Evolutionary conservation across 2,797 vertebrate genomes (phyloP), one percentile per base, ranked within the genome.

Genomic region (Syndactyla subalaris): DNA sequence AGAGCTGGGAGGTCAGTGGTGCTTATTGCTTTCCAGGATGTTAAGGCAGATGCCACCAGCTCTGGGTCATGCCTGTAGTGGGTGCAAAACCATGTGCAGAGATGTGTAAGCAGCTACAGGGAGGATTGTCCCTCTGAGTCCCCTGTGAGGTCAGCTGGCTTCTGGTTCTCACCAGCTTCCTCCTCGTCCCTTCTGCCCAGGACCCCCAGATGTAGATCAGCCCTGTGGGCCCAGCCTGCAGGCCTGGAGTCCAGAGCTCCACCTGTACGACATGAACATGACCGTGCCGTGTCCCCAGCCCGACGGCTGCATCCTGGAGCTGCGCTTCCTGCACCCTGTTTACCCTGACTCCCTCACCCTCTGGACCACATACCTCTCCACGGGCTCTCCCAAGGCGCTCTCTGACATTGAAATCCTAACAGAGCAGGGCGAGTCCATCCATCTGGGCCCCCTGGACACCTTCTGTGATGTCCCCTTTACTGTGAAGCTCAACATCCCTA

Each of bases 191-290:
- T 76, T 51, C 68, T n/a, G 26, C 57, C 26, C 94, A 99, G 99
- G 99, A 12, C 98, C 99, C 14, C 99, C 99, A 0, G 99, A 99
- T 3, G 99, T 99, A 89, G 99, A 99, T 82, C 99, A 99, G 95
- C 98, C 99, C 7, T 99, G 99, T n/a, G 99, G 99, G 89, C 99
- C 99, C 26, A 99, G 99, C 66, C 98, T 99, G 83, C 99, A 99
- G 96, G 98, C 99, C 27, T 99, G 99, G 99, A 99, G 99, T 86
- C 99, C 99, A 0, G 99, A 99, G 94, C 98, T 99, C 22, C 99
- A 99, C 94, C 96, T 99, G 15, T 99, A 99, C 34, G 99, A 99
- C 78, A 98, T 98, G 89, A 99, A 99, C 71, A 98, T 99, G 98
- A 99, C 99, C 0, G 99, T 99, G 7, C 99, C 99, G 0, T 99